Evolutionary conservation across 1,140 invertebrate genomes (phyloP).

Genomic region (Aricia agestis): DNA sequence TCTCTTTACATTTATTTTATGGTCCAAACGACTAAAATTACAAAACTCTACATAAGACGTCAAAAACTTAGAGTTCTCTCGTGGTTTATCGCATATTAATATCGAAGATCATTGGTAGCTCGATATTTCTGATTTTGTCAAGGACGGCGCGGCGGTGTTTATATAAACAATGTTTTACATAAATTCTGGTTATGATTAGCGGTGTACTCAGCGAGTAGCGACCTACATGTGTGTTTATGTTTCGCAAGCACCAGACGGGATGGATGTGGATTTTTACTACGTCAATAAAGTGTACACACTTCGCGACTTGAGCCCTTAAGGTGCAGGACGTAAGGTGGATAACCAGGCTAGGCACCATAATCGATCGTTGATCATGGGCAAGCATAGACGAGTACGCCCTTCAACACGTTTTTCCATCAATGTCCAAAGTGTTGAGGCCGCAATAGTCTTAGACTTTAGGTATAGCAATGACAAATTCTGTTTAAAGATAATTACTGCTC

Average conservation of each 20-base stretch:
- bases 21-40: too few species aligned
- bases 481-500: too few species aligned
- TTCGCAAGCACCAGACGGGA: neutral
- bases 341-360: neutral
- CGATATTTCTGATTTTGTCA: neutral
- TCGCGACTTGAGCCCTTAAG: too few species aligned
- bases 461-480: too few species aligned
- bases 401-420: too few species aligned
- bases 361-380: neutral
- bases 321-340: neutral
- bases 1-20: too few species aligned
- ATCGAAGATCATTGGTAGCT: neutral
- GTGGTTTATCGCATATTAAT: neutral
- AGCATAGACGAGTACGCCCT: too few species aligned
- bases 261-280: neutral
- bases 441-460: too few species aligned
- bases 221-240: neutral
- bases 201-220: neutral
- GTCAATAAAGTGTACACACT: neutral
- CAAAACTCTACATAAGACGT: too few species aligned
- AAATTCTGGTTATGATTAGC: conserved; percentile 3
- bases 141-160: neutral
- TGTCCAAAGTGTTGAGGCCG: too few species aligned
- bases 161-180: conserved; percentile 1
- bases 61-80: neutral